Base-by-base conservation (phyloP, 2,113 vertebrate species). In the Heterotis niloticus region DNA sequence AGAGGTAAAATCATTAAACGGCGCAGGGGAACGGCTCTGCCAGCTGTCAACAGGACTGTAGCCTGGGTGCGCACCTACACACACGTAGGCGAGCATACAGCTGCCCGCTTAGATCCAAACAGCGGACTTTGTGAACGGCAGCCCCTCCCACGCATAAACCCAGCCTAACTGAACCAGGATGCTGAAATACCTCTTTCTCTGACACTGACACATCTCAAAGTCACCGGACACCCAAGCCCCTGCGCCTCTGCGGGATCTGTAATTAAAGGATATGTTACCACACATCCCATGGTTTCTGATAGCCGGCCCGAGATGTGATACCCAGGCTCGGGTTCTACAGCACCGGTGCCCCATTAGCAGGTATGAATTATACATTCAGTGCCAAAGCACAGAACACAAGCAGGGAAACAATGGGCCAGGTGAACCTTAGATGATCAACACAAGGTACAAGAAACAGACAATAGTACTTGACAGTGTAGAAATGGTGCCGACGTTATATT, bases 151-250 rank as follows among this genome's bases (percentile, higher is more conserved):
- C 29, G 1, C 76, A 10, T 13, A 17, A 17, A 20, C 62, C 13
- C 76, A 44, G 34, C 62, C 23, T 66, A 66, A 20, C 26, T 75
- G 7, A 65, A 44, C 44, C 10, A 56, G 57, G 17, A 54, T 56
- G 29, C 62, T 34, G 29, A 74, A 51, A 70, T 79, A 51, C 69
- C 78, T 51, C 64, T 56, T 5, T 59, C 3, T 60, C 54, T 54
- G 87, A 81, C 84, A 84, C 85, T 86, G 84, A 89, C 86, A 84
- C 69, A 84, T 86, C 84, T 90, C 80, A 84, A 83, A 90, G 89
- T 89, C 88, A 88, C 54, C 69, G 70, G 89, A 87, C 80, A 85
- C 71, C 78, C 79, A 87, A 86, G 18, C 78, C 52, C 67, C 64
- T 64, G 75, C 17, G 54, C 69, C 83, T 68, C 80, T 81, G 73